Conservation (phyloP, 2,113 vertebrate genomes). For the Amazona vittata region DNA sequence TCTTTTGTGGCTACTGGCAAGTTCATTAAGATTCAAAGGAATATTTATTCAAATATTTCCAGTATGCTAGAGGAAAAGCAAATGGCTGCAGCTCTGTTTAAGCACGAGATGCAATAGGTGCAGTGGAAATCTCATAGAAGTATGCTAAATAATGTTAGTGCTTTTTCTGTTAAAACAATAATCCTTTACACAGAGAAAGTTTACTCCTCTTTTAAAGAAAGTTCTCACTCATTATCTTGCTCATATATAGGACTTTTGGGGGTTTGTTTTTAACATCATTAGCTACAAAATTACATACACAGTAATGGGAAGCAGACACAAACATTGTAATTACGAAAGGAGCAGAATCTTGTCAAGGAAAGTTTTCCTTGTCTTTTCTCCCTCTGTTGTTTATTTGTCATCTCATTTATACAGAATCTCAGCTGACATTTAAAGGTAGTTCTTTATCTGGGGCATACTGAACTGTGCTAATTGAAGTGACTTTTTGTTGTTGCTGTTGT, state of each 20-base stretch:
- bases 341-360: not conserved
- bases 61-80: not conserved
- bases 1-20: not conserved
- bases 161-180: not conserved
- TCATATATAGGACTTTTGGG: not conserved
- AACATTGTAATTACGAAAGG: not conserved
- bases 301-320: not conserved
- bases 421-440: not conserved
- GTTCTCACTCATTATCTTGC: not conserved
- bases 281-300: not conserved
- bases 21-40: not conserved
- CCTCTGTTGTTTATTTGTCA: not conserved
- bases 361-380: not conserved
- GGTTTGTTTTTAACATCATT: not conserved
- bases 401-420: constrained; percentile 3
- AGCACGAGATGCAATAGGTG: not conserved
- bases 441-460: not conserved
- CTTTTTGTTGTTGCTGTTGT: not conserved
- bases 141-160: not conserved
- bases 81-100: not conserved
- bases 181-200: not conserved
- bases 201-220: not conserved
- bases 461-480: constrained; percentile 5
- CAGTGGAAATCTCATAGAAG: not conserved
- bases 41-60: not conserved